A percentile compares a stretch with the other conserved stretches of the same genome.
Conservation (phyloP, 1,140 invertebrate species). For the Venturia canescens region DNA sequence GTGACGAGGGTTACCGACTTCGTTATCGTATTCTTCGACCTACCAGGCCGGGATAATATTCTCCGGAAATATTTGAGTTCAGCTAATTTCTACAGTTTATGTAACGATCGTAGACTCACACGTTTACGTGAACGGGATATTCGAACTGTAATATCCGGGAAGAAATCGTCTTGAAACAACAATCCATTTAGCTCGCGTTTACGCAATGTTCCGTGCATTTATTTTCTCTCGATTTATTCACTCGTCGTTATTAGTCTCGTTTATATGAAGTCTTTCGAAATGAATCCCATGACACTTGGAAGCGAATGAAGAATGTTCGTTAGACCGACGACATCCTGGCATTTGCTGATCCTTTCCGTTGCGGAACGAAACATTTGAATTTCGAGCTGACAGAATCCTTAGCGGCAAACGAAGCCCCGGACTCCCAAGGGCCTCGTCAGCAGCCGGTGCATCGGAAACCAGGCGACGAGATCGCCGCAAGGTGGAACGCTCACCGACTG, state of each 20-base stretch:
- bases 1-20: slow-evolving; percentile 6
- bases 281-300: too few relatives aligned
- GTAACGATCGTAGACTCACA: background rate
- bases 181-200: background rate
- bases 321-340: too few relatives aligned
- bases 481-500: slow-evolving; percentile 32
- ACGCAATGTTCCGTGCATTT: background rate
- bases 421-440: slow-evolving; percentile 28
- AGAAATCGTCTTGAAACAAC: background rate
- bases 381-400: background rate
- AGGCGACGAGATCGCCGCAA: slow-evolving; percentile 16
- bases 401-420: background rate
- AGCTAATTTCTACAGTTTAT: slow-evolving; percentile 7
- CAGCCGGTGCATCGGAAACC: slow-evolving; percentile 18
- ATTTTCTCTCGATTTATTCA: too few relatives aligned
- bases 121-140: background rate
- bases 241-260: too few relatives aligned
- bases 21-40: background rate
- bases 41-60: background rate
- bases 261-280: too few relatives aligned
- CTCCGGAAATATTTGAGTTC: slow-evolving; percentile 10
- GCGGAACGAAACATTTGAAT: too few relatives aligned
- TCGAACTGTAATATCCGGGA: too few relatives aligned
- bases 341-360: too few relatives aligned
- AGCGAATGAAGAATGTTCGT: too few relatives aligned